These are phyloP conservation scores for Ochropacha duplaris DNA, from an alignment of 2,888 invertebrate genomes.

Conservation along the genomic window DNA sequence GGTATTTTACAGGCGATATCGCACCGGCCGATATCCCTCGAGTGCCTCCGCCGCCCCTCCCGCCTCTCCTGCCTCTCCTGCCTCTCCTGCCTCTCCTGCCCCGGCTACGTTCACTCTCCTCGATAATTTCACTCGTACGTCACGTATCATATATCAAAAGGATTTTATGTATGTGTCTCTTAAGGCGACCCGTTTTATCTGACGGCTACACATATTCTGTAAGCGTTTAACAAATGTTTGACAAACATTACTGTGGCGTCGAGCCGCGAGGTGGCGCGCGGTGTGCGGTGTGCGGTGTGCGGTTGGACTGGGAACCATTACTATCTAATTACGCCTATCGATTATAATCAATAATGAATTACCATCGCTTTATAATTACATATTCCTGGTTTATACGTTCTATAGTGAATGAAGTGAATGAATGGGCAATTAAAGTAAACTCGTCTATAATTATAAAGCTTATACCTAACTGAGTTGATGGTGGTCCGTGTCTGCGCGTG, in stretches of 20 bases:
- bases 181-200: background rate
- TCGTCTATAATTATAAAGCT: background rate
- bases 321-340: background rate
- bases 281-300: background rate
- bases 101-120: background rate
- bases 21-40: conserved; percentile 4
- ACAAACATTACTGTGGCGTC: background rate
- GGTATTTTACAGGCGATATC: conserved; percentile 34
- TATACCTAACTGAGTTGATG: background rate
- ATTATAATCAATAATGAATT: background rate
- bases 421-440: background rate
- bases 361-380: background rate
- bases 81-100: too few relatives aligned
- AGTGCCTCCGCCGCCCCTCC: conserved; percentile 5
- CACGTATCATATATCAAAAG: background rate
- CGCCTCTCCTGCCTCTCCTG: too few relatives aligned
- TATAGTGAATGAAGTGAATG: background rate
- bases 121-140: background rate
- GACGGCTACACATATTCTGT: background rate
- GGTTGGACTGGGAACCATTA: too few relatives aligned
- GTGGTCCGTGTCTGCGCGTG: background rate
- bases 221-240: background rate
- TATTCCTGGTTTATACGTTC: background rate
- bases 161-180: background rate
- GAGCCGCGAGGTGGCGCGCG: background rate